Evolutionary conservation across 2,113 vertebrate genomes (phyloP), one percentile per base, ranked within the genome.

Genomic region (Chloroceryle aenea): DNA sequence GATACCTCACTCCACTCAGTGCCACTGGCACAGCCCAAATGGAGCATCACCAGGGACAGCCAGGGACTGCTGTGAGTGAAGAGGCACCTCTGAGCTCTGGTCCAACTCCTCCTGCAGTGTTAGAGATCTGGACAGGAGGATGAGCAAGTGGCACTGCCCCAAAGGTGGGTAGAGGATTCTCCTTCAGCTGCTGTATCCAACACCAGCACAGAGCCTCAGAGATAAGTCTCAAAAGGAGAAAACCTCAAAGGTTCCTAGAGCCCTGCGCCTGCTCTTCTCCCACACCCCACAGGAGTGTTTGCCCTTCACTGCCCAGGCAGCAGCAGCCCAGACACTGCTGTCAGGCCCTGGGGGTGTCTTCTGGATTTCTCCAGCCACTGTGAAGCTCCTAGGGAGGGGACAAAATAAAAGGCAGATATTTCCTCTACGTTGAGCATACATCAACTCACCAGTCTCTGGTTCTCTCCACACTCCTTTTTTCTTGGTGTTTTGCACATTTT

Each of bases 221-320:
- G 40, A 34, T 14, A 42, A 62, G 22, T 19, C 62, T 71, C 85
- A 52, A 73, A 78, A 20, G 13, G 10, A 73, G 59, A 59, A 89
- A 88, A 67, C 25, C 42, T 64, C 27, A 40, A 71, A 55, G 36
- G 10, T 56, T 50, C 45, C n/a, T n/a, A 26, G 26, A 75, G 58
- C 47, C 26, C 32, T 72, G 59, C 6, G 34, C 30, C 40, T 50
- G 20, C 23, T 77, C 45, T 61, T 48, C 42, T 53, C 61, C 36
- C 47, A 22, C n/a, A 18, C 0, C 0, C 11, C 3, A 3, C 27
- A 19, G 5, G 2, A n/a, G 34, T 14, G 1, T 21, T 69, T 5
- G 2, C 29, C 8, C 42, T 68, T 38, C 43, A 36, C n/a, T 42
- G 42, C n/a, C 71, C 38, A 36, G 50, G 25, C 32, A 6, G 62